Evolutionary conservation across 2,888 invertebrate species (phyloP), one percentile per base, ranked within the genome.

Genomic region (Trissolcus japonicus): DNA sequence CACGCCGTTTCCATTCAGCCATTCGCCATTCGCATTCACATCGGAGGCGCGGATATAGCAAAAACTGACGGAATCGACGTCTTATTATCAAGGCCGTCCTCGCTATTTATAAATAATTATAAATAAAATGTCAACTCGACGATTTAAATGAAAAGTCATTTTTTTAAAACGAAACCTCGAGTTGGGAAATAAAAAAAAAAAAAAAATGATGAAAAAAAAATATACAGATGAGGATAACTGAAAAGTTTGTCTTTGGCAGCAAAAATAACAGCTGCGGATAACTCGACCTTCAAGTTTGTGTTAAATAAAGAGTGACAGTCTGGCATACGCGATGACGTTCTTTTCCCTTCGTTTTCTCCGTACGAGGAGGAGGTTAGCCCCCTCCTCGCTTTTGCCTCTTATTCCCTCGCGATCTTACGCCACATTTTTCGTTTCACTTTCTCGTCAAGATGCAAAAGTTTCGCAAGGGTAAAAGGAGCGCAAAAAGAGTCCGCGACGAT

Each of bases 361-460:
- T 59, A 53, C 65, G 48, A 35, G 35, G 57, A 65, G 65, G 65
- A 46, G 59, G 25, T 54, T 60, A 9, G 29, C 48, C 56, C 54
- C 35, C 55, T 54, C 55, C 14, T n/a, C 21, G n/a, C 25, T 35
- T 61, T 48, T 51, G 63, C 53, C 29, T 51, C 59, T 56, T 62
- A 54, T 67, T 67, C 62, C 55, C 56, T 73, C 71, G 46, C 60
- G 13, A 66, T 75, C 69, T 46, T 67, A 35, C 65, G 72, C 48
- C 72, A 54, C 60, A 43, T 55, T 72, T 59, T 60, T 61, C 56
- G 46, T 78, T 82, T 80, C 65, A 50, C 77, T 77, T 73, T 67
- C 73, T 73, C 63, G 66, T 73, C 56, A 69, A 80, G 80, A 83
- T 83, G 86, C 83, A 82, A 85, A 84, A 83, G 83, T 85, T 85